A percentile compares a stretch with the other conserved stretches of the same genome.
Conservation (phyloP, 2,797 vertebrate genomes). For the Pangasius macronema region DNA sequence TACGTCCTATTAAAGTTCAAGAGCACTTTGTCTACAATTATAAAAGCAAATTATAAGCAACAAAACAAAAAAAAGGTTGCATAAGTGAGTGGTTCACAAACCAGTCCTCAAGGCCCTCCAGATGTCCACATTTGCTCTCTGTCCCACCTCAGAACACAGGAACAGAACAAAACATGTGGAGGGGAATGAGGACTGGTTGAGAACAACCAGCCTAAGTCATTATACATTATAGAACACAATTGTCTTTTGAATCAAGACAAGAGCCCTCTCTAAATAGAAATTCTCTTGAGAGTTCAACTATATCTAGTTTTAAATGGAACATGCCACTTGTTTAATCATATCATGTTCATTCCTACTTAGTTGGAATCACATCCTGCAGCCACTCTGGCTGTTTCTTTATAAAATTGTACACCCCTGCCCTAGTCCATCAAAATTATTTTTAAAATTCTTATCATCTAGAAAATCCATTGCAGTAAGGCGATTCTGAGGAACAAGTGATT, state of each 20-base stretch:
- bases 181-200: not conserved
- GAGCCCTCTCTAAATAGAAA: not conserved
- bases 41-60: slow-evolving; percentile 1
- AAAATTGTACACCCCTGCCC: not conserved
- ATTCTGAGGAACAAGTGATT: not conserved
- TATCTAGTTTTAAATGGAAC: not conserved
- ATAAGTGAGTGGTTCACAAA: not conserved
- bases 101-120: not conserved
- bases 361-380: not conserved
- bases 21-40: not conserved
- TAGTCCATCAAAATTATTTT: not conserved
- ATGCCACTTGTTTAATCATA: not conserved
- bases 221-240: not conserved
- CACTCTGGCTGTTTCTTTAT: not conserved
- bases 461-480: not conserved
- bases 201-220: not conserved
- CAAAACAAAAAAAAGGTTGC: not conserved
- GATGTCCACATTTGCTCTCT: not conserved
- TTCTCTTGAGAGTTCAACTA: not conserved
- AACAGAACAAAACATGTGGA: not conserved
- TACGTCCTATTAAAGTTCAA: not conserved
- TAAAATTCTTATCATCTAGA: not conserved
- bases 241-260: no score
- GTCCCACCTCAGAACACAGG: not conserved
- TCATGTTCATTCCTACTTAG: not conserved